A percentile compares a stretch with the other conserved stretches of the same genome.
Conservation (phyloP, 2,113 vertebrate species). For the Corythaixoides concolor region DNA sequence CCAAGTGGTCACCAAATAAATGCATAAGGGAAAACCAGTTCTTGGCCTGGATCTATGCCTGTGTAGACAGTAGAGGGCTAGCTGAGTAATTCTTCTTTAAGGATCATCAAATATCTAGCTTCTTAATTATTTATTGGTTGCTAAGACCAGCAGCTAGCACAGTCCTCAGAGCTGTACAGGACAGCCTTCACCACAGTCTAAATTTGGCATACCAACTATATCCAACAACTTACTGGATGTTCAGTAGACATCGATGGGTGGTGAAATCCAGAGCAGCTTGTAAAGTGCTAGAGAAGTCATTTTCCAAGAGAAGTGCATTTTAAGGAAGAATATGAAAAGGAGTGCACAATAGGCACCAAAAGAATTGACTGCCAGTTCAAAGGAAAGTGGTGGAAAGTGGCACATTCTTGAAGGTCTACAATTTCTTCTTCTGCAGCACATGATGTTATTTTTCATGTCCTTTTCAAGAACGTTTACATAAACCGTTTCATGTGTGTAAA, state of each 20-base stretch:
- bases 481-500: background rate
- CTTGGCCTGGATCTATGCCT: constrained; percentile 8
- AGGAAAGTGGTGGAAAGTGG: background rate
- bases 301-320: background rate
- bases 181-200: background rate
- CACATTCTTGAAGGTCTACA: background rate
- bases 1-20: constrained; percentile 41
- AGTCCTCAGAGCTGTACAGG: background rate
- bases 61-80: constrained; percentile 1
- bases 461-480: background rate
- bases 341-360: background rate
- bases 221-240: background rate
- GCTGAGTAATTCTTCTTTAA: constrained; percentile 32
- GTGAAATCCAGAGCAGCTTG: background rate
- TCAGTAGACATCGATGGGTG: background rate
- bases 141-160: constrained; percentile 3
- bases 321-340: background rate
- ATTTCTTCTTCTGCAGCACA: background rate
- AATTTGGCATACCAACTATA: background rate
- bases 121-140: constrained; percentile 49
- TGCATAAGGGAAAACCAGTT: constrained; percentile 23
- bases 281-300: background rate
- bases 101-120: background rate
- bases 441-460: background rate
- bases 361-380: background rate